Evolutionary conservation across 2,113 vertebrate species (phyloP).

Genomic region (Silurus meridionalis): DNA sequence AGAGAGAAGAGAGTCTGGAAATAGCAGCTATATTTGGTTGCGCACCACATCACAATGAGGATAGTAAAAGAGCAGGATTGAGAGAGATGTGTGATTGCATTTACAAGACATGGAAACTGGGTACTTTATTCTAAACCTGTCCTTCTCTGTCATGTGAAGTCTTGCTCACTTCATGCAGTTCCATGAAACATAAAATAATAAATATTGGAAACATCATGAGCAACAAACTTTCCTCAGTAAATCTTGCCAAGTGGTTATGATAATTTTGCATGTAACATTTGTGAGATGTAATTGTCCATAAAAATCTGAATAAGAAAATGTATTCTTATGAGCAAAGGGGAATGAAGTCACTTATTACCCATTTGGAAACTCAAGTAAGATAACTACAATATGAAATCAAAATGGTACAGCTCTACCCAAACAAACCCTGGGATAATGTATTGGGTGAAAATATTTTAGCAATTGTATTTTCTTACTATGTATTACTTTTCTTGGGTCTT

Average conservation of each 20-base stretch:
- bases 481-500: background rate
- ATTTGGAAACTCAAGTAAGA: background rate
- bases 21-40: constrained; percentile 61
- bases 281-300: background rate
- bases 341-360: background rate
- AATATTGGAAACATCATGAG: constrained; percentile 12
- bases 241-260: background rate
- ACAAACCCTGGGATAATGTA: background rate
- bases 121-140: background rate
- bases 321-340: background rate
- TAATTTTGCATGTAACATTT: constrained; percentile 8
- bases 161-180: constrained; percentile 5
- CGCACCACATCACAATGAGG: constrained; percentile 46
- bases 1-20: constrained; percentile 55
- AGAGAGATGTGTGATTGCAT: constrained; percentile 45
- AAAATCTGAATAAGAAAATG: background rate
- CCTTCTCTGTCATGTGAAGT: constrained; percentile 9
- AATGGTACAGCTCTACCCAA: background rate
- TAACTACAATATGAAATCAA: background rate
- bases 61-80: constrained; percentile 42
- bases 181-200: constrained; percentile 19
- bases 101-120: constrained; percentile 46
- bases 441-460: background rate
- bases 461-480: background rate
- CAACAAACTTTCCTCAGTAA: background rate